Evolutionary conservation across 1,140 invertebrate species (phyloP).

Genomic region (Zophobas morio): DNA sequence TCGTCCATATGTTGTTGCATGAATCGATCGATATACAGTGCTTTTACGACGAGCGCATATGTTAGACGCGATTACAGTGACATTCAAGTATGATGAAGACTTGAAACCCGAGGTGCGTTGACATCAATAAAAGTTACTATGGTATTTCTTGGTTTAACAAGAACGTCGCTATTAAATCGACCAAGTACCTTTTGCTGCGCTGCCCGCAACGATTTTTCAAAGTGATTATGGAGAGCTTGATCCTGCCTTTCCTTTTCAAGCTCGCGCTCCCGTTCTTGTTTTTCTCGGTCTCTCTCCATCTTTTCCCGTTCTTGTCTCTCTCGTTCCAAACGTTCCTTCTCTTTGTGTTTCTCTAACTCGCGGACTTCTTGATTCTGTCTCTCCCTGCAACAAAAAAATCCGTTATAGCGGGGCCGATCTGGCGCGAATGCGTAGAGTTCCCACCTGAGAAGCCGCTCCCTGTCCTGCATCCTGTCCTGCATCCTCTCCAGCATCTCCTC

Average conservation of each 20-base stretch:
- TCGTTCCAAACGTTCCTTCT: slow-evolving; percentile 71
- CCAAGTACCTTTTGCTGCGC: slow-evolving; percentile 84
- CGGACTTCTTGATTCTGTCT: slow-evolving; percentile 77
- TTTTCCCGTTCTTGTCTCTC: slow-evolving; percentile 68
- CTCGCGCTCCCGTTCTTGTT: slow-evolving; percentile 71
- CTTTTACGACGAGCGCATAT: too few relatives aligned
- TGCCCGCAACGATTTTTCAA: slow-evolving; percentile 87
- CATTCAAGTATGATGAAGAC: too few relatives aligned
- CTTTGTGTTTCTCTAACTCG: slow-evolving; percentile 75
- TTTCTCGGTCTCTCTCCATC: slow-evolving; percentile 71
- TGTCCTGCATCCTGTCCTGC: slow-evolving; percentile 63
- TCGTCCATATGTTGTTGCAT: too few relatives aligned
- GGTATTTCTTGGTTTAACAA: too few relatives aligned
- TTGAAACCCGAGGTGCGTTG: too few relatives aligned
- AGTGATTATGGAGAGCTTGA: slow-evolving; percentile 90
- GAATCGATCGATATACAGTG: too few relatives aligned
- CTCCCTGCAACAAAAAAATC: slow-evolving; percentile 66
- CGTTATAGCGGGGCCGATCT: not conserved
- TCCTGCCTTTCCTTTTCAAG: slow-evolving; percentile 76
- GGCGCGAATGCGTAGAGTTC: not conserved
- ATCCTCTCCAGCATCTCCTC: slow-evolving; percentile 78
- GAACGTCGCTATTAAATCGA: not conserved
- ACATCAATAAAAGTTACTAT: too few relatives aligned
- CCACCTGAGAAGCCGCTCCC: slow-evolving; percentile 63
- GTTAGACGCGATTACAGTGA: too few relatives aligned